Base-by-base conservation (phyloP, 2,797 vertebrate species). In the Centroberyx gerrardi region DNA sequence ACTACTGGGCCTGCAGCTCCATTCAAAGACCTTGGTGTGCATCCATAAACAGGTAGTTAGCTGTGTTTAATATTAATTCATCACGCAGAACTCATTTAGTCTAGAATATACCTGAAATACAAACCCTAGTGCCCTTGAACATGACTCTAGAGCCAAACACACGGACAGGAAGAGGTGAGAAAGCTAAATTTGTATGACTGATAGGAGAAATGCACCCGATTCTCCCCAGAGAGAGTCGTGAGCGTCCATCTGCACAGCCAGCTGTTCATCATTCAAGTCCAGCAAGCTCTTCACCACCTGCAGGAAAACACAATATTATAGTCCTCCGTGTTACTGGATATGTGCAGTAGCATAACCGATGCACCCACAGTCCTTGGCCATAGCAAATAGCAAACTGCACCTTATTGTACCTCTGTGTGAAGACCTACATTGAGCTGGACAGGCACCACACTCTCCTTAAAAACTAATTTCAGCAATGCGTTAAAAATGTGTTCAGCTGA, bases 161-260 rank as follows among this genome's bases (percentile, higher is more conserved):
- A 90, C 40, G 76, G 87, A 80, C 82, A 79, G 85, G 78, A 85
- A 73, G 84, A 84, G 81, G 82, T 79, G 72, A 85, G 82, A 86
- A 86, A 82, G 83, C 87, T 87, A 88, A 81, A 90, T 87, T 81
- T 83, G 78, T 91, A 80, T 80, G 88, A 89, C 58, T 88, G 83
- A 92, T 78, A 73, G 75, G 59, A 84, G 80, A 87, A 84, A 91
- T 85, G 74, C 95, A 99, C 98, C 98, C 90, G 98, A 99, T 96
- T 99, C 98, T 95, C 98, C 98, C 98, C 98, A 99, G 87, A 99
- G 92, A 12, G 95, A 94, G 92, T 99, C 98, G 27, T 96, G 96
- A 86, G 93, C 94, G 64, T 98, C 96, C 91, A 99, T 95, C 88
- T 99, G 97, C 90, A 97, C 81, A 31, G 89, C 92, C 85, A 93